phyloP scores from a whole-genome alignment of 2,113 vertebrate species.

The Isichthys henryi region DNA sequence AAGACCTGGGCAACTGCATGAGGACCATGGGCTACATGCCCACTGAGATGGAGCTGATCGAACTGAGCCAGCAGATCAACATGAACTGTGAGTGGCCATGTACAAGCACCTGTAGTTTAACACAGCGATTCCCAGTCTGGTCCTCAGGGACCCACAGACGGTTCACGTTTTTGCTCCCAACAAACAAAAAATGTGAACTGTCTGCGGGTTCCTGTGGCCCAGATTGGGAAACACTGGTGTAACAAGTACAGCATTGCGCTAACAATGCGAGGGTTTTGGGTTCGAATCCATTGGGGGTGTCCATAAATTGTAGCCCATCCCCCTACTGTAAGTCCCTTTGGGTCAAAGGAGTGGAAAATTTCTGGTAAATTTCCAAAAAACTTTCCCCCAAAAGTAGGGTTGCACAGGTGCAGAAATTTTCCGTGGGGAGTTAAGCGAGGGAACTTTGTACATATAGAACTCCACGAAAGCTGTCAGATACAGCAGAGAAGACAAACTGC shows the following conservation, averaged over 20 bases:
- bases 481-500: no score
- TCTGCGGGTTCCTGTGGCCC: background rate
- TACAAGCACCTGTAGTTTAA: background rate
- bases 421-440: no score
- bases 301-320: background rate
- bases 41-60: slow-evolving; percentile 97
- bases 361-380: no score
- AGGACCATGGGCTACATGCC: slow-evolving; percentile 99
- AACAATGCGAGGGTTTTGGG: background rate
- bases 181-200: background rate
- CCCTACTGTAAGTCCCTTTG: background rate
- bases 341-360: background rate
- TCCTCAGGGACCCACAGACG: background rate
- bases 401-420: no score
- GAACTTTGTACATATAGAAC: no score
- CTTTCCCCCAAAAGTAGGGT: no score
- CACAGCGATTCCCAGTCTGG: background rate
- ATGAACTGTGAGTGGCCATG: slow-evolving; percentile 82
- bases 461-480: no score
- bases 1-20: slow-evolving; percentile 97
- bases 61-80: slow-evolving; percentile 97
- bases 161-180: background rate
- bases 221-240: background rate
- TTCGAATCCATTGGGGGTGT: background rate
- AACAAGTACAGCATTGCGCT: background rate